Base-by-base conservation (phyloP, 2,797 vertebrate species). In the Ambastaia sidthimunki region DNA sequence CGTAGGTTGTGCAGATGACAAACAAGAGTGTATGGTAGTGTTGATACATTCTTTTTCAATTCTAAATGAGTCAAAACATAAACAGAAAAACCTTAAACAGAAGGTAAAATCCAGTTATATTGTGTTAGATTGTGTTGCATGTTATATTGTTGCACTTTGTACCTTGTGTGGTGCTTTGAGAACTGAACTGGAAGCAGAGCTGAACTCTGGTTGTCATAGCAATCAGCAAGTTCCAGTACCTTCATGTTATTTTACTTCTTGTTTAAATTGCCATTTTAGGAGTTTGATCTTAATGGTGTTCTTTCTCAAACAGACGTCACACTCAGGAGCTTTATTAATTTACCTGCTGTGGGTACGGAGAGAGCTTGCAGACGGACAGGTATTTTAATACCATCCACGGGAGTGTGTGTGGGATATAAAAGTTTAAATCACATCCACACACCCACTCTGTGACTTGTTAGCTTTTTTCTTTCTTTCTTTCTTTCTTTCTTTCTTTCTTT, bases 141-240 rank as follows among this genome's bases (percentile, higher is more conserved):
- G 7, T 62, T 62, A 25, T 37, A 25, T 19, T 18, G 21, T 9
- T 25, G 5, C 50, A 67, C 16, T 25, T 48, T 68, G 44, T 44
- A 13, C 11, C 19, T 63, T 47, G 2, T 7, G 19, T 19, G 74
- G 28, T 55, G 54, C 66, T 73, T 44, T 57, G 44, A 80, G 21
- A 70, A 68, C 60, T 68, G 76, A 75, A 67, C 62, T n/a, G 31
- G 63, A 28, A 41, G 19, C 77, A 63, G 71, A 78, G 66, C 41
- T 76, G 31, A 80, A 85, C 62, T 12, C 15, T n/a, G 68, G 78
- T 86, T 88, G 83, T 84, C 83, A 87, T 86, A 84, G 86, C 72
- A 66, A 84, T 87, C 75, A 57, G 60, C 48, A 67, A 85, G 76
- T 84, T 81, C 50, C 54, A 31, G 47, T 76, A 70, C 68, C 66